phyloP scores from a whole-genome alignment of 1,140 invertebrate species.

The Pollicipes pollicipes region DNA sequence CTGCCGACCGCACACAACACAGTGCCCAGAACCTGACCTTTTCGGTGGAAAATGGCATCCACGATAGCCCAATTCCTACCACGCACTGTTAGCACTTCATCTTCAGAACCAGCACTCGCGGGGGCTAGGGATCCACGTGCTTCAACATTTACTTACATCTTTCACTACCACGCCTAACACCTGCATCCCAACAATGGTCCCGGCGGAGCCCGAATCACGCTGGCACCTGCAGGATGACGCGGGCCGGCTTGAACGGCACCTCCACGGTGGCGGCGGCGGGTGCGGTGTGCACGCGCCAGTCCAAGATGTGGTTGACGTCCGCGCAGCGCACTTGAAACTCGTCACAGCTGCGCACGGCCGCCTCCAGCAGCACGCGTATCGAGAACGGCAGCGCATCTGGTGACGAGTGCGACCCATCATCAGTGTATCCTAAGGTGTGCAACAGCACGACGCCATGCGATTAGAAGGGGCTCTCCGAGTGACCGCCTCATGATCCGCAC shows the following conservation, averaged over 20 bases:
- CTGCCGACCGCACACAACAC: not conserved
- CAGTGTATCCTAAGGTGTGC: slow-evolving; percentile 3
- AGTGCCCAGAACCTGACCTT: slow-evolving; percentile 4
- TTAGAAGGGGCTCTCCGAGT: slow-evolving; percentile 6
- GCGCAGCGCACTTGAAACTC: slow-evolving; percentile 54
- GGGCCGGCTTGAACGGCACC: slow-evolving; percentile 84
- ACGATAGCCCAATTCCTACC: too few species aligned
- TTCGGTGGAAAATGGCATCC: slow-evolving; percentile 5
- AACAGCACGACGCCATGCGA: not conserved
- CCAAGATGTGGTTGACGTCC: slow-evolving; percentile 80
- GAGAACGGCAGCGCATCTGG: slow-evolving; percentile 61
- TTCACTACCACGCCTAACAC: too few species aligned
- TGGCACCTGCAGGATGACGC: slow-evolving; percentile 77
- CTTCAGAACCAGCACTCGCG: too few species aligned
- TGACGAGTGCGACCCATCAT: not conserved
- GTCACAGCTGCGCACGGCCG: slow-evolving; percentile 89
- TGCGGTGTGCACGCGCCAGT: slow-evolving; percentile 64
- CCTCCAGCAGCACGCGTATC: slow-evolving; percentile 81
- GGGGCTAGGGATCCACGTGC: too few species aligned
- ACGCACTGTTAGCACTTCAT: too few species aligned
- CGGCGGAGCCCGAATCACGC: too few species aligned
- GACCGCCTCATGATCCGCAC: not conserved
- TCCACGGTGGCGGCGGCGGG: slow-evolving; percentile 49
- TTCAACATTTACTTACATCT: too few species aligned
- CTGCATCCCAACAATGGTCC: too few species aligned